These are phyloP conservation scores for Heliconius cydno DNA, from an alignment of 2,888 invertebrate genomes.

Conservation along the genomic window DNA sequence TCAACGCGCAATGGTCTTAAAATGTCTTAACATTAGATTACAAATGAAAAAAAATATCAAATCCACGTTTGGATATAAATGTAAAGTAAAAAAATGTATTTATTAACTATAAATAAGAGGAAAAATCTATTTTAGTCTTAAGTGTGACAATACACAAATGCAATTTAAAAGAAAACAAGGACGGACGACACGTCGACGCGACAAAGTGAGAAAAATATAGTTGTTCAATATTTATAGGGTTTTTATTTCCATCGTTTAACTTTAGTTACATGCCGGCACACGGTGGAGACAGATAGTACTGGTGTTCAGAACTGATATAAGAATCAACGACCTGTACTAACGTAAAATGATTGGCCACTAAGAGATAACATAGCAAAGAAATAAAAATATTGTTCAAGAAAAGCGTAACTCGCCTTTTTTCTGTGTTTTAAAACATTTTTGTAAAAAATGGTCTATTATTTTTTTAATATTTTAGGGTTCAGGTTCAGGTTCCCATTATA, in stretches of 20 bases:
- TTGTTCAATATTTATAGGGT: constrained; percentile 82
- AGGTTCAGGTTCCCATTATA: not conserved
- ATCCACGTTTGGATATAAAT: not conserved
- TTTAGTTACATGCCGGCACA: constrained; percentile 68
- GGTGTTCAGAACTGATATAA: constrained; percentile 46
- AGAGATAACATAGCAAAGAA: not conserved
- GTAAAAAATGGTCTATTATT: not conserved
- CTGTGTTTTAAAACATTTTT: not conserved
- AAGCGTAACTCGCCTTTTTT: not conserved
- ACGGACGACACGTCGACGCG: constrained; percentile 66
- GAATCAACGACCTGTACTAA: constrained; percentile 28
- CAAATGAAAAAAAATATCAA: not conserved
- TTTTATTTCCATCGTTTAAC: constrained; percentile 81
- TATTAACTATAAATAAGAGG: too few species aligned
- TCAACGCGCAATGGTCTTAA: too few species aligned
- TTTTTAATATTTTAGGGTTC: not conserved
- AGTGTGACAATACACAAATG: constrained; percentile 41
- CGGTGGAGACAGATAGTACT: constrained; percentile 57
- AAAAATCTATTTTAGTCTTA: not conserved
- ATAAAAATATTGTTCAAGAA: not conserved
- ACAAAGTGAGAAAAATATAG: constrained; percentile 83
- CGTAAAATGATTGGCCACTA: not conserved
- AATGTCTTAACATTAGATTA: not conserved
- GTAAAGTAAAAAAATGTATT: not conserved
- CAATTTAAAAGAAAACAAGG: constrained; percentile 47